phyloP scores from a whole-genome alignment of 1,140 invertebrate genomes.

The Achatina immaculata region DNA sequence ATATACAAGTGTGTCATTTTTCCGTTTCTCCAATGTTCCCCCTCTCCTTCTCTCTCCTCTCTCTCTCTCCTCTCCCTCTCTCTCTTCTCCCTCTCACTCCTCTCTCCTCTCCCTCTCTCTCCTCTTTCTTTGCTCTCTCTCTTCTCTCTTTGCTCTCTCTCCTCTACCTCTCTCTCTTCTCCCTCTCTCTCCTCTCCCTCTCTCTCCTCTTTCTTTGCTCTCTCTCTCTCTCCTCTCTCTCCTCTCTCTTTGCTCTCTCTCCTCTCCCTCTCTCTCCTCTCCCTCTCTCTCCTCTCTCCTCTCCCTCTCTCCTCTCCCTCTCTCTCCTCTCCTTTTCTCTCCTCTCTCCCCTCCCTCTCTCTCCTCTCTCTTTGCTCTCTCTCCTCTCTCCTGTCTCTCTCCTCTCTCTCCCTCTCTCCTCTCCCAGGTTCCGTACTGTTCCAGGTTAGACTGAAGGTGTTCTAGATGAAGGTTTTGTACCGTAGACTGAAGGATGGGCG shows the following conservation, averaged over 20 bases:
- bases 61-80: neutral
- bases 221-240: neutral
- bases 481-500: too few species aligned
- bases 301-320: neutral
- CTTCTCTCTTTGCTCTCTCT: conserved; percentile 15
- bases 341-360: neutral
- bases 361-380: neutral
- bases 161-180: neutral
- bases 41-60: conserved; percentile 3
- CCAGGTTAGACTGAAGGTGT: too few species aligned
- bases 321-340: neutral
- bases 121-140: conserved; percentile 21
- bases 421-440: neutral
- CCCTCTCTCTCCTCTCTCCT: conserved; percentile 11
- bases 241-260: neutral
- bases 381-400: neutral
- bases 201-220: neutral
- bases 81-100: neutral
- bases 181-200: neutral
- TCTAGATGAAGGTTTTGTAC: too few species aligned
- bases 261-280: neutral
- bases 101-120: conserved; percentile 25
- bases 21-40: neutral
- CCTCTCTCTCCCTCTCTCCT: conserved; percentile 22
- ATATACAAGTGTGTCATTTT: too few species aligned